These are phyloP conservation scores for Xylophagus ater DNA, from an alignment of 2,888 invertebrate species.

Conservation along the genomic window DNA sequence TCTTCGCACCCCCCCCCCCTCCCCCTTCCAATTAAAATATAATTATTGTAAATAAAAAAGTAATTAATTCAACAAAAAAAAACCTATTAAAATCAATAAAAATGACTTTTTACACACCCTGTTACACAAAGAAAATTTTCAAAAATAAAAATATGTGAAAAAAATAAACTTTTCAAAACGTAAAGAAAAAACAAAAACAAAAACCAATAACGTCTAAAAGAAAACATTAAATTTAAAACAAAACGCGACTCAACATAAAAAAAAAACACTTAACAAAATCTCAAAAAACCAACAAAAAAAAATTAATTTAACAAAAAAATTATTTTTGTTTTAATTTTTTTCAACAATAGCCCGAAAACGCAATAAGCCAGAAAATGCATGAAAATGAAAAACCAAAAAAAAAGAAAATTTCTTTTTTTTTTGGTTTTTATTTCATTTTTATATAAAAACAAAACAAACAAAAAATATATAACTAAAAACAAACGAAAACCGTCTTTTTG, in stretches of 20 bases:
- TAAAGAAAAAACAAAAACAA: not conserved
- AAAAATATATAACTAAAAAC: too few relatives aligned
- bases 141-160: too few relatives aligned
- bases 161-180: not conserved
- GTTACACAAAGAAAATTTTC: too few relatives aligned
- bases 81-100: too few relatives aligned
- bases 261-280: constrained; percentile 1
- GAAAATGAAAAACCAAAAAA: constrained; percentile 1
- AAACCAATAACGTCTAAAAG: constrained; percentile 2
- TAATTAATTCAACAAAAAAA: too few relatives aligned
- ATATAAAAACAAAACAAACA: constrained; percentile 6
- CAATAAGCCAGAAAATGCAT: constrained; percentile 2
- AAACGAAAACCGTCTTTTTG: too few relatives aligned
- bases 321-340: not conserved
- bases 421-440: constrained; percentile 3
- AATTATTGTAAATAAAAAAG: too few relatives aligned
- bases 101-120: too few relatives aligned
- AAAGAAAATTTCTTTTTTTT: constrained; percentile 2
- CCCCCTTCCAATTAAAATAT: too few relatives aligned
- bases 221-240: not conserved
- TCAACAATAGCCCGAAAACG: constrained; percentile 13
- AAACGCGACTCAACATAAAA: not conserved
- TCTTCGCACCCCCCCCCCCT: too few relatives aligned
- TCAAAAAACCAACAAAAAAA: constrained; percentile 1
- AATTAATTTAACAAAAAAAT: constrained; percentile 3